phyloP scores from a whole-genome alignment of 1,140 invertebrate genomes.

The Zaprionus africanus region DNA sequence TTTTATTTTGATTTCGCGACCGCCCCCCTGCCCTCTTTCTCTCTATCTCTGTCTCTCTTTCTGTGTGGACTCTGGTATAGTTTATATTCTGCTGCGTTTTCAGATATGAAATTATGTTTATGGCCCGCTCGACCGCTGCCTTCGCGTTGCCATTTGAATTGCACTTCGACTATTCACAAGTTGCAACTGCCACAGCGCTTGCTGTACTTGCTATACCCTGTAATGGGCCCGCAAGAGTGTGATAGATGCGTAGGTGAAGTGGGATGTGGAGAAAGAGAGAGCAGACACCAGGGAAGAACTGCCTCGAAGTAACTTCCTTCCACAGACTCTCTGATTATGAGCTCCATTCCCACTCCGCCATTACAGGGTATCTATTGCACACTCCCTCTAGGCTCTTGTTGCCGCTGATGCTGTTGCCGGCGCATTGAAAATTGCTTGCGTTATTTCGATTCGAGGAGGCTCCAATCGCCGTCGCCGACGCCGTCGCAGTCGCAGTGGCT shows the following conservation, averaged over 20 bases:
- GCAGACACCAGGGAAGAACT: too few relatives aligned
- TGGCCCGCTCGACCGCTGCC: conserved; percentile 50
- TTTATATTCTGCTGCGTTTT: conserved; percentile 73
- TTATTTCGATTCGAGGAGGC: conserved; percentile 23
- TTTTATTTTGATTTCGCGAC: conserved; percentile 75
- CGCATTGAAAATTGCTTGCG: conserved; percentile 48
- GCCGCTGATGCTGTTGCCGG: background rate
- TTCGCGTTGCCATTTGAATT: conserved; percentile 66
- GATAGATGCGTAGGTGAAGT: background rate
- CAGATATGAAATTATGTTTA: conserved; percentile 80
- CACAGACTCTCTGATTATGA: too few relatives aligned
- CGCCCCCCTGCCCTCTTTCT: conserved; percentile 27
- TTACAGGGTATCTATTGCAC: background rate
- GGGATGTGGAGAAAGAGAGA: background rate
- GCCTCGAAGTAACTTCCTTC: too few relatives aligned
- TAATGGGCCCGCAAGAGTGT: background rate
- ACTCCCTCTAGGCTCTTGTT: background rate
- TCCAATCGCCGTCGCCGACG: background rate
- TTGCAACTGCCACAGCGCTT: conserved; percentile 62
- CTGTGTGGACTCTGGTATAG: conserved; percentile 35
- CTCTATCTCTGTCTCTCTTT: background rate
- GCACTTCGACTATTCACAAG: conserved; percentile 72
- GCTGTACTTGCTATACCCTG: conserved; percentile 6
- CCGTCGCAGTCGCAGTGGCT: background rate
- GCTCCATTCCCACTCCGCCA: background rate